phyloP scores from a whole-genome alignment of 2,888 invertebrate species.

The Parnassius apollo region DNA sequence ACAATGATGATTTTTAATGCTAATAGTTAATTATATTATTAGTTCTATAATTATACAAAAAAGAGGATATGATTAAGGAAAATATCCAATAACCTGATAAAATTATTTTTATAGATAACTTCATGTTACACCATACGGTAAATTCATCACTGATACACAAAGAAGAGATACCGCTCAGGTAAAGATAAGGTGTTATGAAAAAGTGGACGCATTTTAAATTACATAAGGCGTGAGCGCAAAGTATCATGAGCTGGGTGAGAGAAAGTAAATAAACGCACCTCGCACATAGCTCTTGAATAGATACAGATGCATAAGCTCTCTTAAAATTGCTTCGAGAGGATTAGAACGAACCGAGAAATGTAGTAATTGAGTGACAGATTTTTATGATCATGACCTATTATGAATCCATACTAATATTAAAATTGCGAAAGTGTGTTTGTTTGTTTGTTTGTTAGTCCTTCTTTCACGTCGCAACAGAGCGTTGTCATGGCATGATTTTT shows the following conservation, averaged over 20 bases:
- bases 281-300: constrained; percentile 20
- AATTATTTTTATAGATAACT: neutral
- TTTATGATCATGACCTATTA: neutral
- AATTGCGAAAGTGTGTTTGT: too few species aligned
- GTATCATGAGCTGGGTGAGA: constrained; percentile 8
- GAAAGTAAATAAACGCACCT: constrained; percentile 20
- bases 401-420: too few species aligned
- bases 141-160: constrained; percentile 4
- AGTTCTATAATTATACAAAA: too few species aligned
- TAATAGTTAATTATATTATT: too few species aligned
- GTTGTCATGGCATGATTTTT: too few species aligned
- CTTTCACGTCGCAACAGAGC: too few species aligned
- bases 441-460: too few species aligned
- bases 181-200: constrained; percentile 21
- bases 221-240: constrained; percentile 17
- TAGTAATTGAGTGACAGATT: neutral
- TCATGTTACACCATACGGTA: constrained; percentile 2
- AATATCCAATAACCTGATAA: too few species aligned
- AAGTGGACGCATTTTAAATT: constrained; percentile 20
- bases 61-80: too few species aligned
- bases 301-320: constrained; percentile 3
- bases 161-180: constrained; percentile 18
- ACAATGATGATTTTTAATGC: too few species aligned
- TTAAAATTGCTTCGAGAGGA: constrained; percentile 7
- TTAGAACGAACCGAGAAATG: neutral